phyloP scores from a whole-genome alignment of 2,888 invertebrate species.

The Cabera pusaria region DNA sequence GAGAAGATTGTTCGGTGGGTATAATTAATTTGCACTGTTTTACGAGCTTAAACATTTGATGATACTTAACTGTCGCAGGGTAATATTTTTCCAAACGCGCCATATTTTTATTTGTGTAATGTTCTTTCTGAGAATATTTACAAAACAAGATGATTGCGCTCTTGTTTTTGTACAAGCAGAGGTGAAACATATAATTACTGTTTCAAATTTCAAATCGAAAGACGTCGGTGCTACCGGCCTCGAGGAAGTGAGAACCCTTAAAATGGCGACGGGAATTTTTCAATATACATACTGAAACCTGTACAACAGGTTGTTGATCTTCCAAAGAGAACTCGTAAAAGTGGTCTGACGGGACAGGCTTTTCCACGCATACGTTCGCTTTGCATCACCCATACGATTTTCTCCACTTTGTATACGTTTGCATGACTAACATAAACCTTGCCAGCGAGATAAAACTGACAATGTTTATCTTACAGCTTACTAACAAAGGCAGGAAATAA shows the following conservation, averaged over 20 bases:
- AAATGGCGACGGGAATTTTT: constrained; percentile 29
- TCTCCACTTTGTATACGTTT: constrained; percentile 35
- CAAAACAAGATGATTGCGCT: constrained; percentile 17
- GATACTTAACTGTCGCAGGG: not conserved
- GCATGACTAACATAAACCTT: constrained; percentile 28
- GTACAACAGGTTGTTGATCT: constrained; percentile 44
- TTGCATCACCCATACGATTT: constrained; percentile 31
- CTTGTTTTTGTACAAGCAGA: constrained; percentile 3
- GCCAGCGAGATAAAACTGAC: constrained; percentile 23
- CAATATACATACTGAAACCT: constrained; percentile 34
- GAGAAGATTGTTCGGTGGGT: constrained; percentile 6
- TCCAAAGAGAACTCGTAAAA: constrained; percentile 43
- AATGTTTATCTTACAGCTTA: constrained; percentile 25
- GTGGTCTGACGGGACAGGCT: constrained; percentile 38
- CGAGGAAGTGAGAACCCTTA: constrained; percentile 9
- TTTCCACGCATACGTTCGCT: constrained; percentile 31
- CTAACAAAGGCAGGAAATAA: constrained; percentile 27
- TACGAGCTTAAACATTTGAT: constrained; percentile 8
- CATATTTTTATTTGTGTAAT: constrained; percentile 5
- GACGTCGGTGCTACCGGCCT: constrained; percentile 1
- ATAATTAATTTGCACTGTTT: constrained; percentile 14
- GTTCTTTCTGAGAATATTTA: constrained; percentile 11
- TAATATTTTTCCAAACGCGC: constrained; percentile 4
- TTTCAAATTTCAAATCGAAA: constrained; percentile 10
- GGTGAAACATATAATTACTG: constrained; percentile 9